phyloP scores from a whole-genome alignment of 2,797 vertebrate species.

The Antennarius maculatus region DNA sequence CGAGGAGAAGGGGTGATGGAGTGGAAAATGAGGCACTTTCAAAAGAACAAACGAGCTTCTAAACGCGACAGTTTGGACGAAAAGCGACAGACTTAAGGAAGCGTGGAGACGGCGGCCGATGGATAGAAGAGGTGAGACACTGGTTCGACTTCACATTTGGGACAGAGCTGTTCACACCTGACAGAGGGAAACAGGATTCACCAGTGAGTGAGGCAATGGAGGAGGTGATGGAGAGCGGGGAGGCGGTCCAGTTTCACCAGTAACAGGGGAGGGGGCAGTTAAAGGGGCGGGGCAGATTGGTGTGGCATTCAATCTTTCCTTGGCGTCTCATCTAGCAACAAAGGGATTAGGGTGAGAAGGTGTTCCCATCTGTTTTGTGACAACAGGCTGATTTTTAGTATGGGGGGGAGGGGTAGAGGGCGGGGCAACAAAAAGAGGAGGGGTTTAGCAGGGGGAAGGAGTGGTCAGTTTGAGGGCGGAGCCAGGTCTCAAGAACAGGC shows the following conservation, averaged over 20 bases:
- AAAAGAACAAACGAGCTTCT: slow-evolving; percentile 33
- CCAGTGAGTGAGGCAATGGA: slow-evolving; percentile 40
- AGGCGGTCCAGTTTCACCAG: slow-evolving; percentile 13
- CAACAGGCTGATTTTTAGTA: slow-evolving; percentile 63
- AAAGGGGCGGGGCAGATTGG: slow-evolving; percentile 10
- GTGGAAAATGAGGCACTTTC: slow-evolving; percentile 33
- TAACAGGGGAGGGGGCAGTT: slow-evolving; percentile 26
- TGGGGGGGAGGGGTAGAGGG: slow-evolving; percentile 61
- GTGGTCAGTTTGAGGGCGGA: slow-evolving; percentile 23
- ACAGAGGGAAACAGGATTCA: slow-evolving; percentile 55
- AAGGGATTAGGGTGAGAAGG: slow-evolving; percentile 52
- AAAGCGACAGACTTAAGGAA: slow-evolving; percentile 11
- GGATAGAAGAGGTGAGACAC: slow-evolving; percentile 16
- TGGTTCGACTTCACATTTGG: slow-evolving; percentile 10
- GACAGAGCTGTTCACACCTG: slow-evolving; percentile 72
- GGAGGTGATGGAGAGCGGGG: slow-evolving; percentile 35
- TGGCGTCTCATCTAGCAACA: slow-evolving; percentile 31
- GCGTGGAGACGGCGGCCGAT: slow-evolving; percentile 22
- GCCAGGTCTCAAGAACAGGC: background rate
- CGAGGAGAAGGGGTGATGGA: slow-evolving; percentile 18
- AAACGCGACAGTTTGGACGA: slow-evolving; percentile 32
- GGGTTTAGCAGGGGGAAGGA: background rate
- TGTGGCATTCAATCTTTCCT: background rate
- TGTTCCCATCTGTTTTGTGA: slow-evolving; percentile 94
- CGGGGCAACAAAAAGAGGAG: slow-evolving; percentile 37